Conservation (phyloP, 92 coral and sea anemone genomes). For the Anthopleura xanthogrammica region DNA sequence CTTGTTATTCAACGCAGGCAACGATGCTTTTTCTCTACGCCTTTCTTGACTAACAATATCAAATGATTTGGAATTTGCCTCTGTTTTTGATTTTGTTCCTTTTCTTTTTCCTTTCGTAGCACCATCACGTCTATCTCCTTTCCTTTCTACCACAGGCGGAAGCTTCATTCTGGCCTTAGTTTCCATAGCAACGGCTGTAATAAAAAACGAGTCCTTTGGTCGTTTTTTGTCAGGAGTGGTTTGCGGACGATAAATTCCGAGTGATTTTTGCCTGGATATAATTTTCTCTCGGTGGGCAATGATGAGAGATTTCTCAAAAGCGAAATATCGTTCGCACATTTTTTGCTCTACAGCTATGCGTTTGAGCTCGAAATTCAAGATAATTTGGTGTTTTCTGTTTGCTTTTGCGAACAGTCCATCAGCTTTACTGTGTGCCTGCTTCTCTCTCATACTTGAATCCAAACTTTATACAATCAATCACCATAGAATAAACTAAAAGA, state of each 20-base stretch:
- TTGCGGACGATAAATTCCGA: conserved; percentile 67
- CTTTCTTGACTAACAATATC: background rate
- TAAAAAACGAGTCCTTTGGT: conserved; percentile 23
- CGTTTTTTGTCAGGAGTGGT: conserved; percentile 30
- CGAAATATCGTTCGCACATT: conserved; percentile 68
- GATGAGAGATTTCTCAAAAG: conserved; percentile 72
- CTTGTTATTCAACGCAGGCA: background rate
- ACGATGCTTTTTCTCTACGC: background rate
- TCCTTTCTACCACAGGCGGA: conserved; percentile 27
- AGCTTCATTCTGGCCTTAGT: conserved; percentile 36
- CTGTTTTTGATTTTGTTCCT: background rate
- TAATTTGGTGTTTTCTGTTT: conserved; percentile 82
- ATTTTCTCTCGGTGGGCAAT: conserved; percentile 54
- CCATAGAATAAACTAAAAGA: background rate
- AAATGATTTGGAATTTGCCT: background rate
- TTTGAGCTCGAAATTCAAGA: conserved; percentile 75
- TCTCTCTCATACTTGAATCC: conserved; percentile 4
- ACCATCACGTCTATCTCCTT: background rate
- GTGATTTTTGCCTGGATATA: conserved; percentile 66
- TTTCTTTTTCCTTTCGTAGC: background rate
- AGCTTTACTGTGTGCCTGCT: conserved; percentile 14
- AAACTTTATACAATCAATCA: background rate
- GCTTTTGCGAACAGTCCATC: conserved; percentile 74
- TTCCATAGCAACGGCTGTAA: conserved; percentile 51
- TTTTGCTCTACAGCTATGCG: conserved; percentile 73